phyloP scores from a whole-genome alignment of 30 jellyfish, hydroid and myxozoan genomes.

The Hydra vulgaris region DNA sequence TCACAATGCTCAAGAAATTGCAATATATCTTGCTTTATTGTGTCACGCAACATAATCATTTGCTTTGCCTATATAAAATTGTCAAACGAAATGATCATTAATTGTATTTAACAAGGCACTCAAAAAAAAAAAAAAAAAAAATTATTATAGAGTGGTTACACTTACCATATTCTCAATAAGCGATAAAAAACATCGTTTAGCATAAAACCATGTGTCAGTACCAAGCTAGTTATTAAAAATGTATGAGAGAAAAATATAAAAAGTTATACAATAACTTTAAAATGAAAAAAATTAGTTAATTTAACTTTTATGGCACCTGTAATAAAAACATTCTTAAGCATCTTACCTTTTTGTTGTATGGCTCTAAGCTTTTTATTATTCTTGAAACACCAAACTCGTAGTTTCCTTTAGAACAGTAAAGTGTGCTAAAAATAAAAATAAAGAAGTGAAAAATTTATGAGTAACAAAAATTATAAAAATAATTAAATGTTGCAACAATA shows the following conservation, averaged over 20 bases:
- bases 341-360: conserved; percentile 63
- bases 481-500: no score
- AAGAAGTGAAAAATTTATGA: not conserved
- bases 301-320: no score
- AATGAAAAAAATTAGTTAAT: no score
- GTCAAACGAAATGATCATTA: not conserved
- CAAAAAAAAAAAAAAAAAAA: no score
- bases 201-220: conserved; percentile 92
- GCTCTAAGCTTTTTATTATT: conserved; percentile 80
- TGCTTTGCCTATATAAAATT: conserved; percentile 66
- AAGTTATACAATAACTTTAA: no score
- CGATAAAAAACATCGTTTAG: conserved; percentile 81
- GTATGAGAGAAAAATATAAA: not conserved
- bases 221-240: conserved; percentile 55
- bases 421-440: conserved; percentile 37
- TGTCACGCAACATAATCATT: conserved; percentile 80
- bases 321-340: not conserved
- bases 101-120: no score
- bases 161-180: conserved; percentile 79
- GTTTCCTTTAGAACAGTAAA: conserved; percentile 89
- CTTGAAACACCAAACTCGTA: conserved; percentile 90
- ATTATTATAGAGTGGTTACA: not conserved
- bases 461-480: no score
- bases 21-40: conserved; percentile 56
- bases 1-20: conserved; percentile 84